Base-by-base conservation (phyloP, 2,797 vertebrate genomes). In the Cyclura pinguis region DNA sequence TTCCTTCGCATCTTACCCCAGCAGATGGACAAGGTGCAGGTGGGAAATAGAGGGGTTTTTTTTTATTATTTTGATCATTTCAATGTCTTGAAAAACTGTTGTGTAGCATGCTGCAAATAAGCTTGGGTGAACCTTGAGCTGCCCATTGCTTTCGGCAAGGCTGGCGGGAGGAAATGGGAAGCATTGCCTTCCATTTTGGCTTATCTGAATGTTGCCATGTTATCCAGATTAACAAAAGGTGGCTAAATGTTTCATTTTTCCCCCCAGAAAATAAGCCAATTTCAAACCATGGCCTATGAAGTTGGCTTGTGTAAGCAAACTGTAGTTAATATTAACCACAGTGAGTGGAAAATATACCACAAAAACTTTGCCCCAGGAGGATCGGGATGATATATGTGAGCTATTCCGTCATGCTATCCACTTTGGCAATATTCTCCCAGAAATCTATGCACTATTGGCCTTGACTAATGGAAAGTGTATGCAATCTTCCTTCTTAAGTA, bases 1-100 rank as follows among this genome's bases (percentile, higher is more conserved):
- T 99, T 99, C 87, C 98, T 99, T 88, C 98, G 99, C 83, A 99
- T 99, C 95, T 95, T 99, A 84, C 98, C 99, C 5, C 99, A 98
- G 96, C 99, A 99, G 96, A 94, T 97, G 32, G 96, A 98, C 8
- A 95, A 95, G 86, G 91, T 98, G 3, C 98, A 98, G 98, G 99
- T 99, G 96, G 80, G 0, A 82, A 92, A 1, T 7, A 38, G 2
- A 0, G 32, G 2, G 9, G 1, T 80, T 86, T 47, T 47, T 3
- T 47, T 47, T 47, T 47, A 47, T 4, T 73, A 38, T 72, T 77
- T 80, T 10, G 29, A 0, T 0, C 20, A 0, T 1, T 29, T 29
- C 12, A 47, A 52, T 7, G 27, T 52, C 12, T 55, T 55, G 16
- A 14, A 3, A 55, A 57, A 57, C 80, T 16, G 20, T 57, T n/a